A percentile compares a stretch with the other conserved stretches of the same genome.
Conservation (phyloP, 2,888 invertebrate genomes). For the Eutolmus rufibarbis region DNA sequence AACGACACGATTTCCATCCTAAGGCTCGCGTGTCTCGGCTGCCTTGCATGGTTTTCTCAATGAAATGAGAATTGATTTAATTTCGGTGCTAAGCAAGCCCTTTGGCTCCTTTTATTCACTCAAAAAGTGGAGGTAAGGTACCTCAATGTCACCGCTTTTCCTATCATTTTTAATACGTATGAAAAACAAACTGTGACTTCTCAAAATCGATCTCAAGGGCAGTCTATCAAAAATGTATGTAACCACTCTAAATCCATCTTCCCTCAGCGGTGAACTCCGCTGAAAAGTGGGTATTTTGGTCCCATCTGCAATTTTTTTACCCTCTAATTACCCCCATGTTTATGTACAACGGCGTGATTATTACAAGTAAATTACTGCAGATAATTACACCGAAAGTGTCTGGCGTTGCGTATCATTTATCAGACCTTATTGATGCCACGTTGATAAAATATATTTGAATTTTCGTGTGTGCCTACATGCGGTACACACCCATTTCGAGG, state of each 20-base stretch:
- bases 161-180: not conserved
- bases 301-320: not conserved
- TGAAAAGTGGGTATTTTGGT: not conserved
- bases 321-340: not conserved
- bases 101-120: not conserved
- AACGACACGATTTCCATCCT: constrained; percentile 12
- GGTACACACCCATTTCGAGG: not conserved
- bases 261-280: not conserved
- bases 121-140: not conserved
- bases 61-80: constrained; percentile 37
- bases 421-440: not conserved
- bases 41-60: constrained; percentile 26
- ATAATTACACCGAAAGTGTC: not conserved
- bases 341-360: not conserved
- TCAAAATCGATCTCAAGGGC: not conserved
- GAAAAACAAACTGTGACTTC: not conserved
- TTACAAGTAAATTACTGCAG: not conserved
- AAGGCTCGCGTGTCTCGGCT: not conserved
- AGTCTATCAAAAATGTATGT: not conserved
- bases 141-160: not conserved
- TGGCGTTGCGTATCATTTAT: not conserved
- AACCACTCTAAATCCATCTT: not conserved
- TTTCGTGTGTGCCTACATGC: not conserved
- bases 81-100: not conserved
- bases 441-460: not conserved